Base-by-base conservation (phyloP, 2,888 invertebrate genomes). In the Argyresthia albistria region DNA sequence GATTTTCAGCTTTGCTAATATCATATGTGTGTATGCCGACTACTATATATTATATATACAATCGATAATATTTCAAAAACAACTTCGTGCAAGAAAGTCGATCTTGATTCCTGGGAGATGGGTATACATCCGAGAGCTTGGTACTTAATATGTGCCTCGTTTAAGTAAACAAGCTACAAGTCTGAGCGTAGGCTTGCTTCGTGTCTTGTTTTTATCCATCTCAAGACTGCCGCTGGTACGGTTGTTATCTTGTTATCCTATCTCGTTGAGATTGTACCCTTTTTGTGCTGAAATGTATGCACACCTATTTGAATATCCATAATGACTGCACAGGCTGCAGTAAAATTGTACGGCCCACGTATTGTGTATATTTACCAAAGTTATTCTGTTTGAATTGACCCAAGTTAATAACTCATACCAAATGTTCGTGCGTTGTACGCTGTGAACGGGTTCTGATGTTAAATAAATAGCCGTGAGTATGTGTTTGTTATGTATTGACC, bases 171-270 rank as follows among this genome's bases (percentile, higher is more conserved):
- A 81, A 82, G 79, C 73, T 79, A 75, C 79, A 75, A 67, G 77
- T 76, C 72, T 64, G 69, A 71, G 75, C 70, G 79, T 77, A 76
- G 80, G 76, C 74, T 53, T 48, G 51, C 53, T 73, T 73, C 73
- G 64, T 65, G 76, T 75, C 78, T 75, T 76, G 81, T 83, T 83
- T 84, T 83, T 84, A 78, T 80, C 80, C 74, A 67, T 80, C 80
- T 80, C 76, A 73, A 25, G 73, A 72, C 67, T 64, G 69, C 73
- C 79, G 80, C 74, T 80, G 73, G 25, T 75, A 75, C 75, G 82
- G 76, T 84, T 76, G 81, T 86, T 86, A 87, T 84, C 86, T 84
- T 84, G 84, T 87, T 87, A 84, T 80, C 81, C 83, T 83, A 86
- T 84, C 86, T 80, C 70, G 71, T 65, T 64, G 69, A 80, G 82